Conservation (phyloP, 2,888 invertebrate genomes). For the Pammene fasciana region DNA sequence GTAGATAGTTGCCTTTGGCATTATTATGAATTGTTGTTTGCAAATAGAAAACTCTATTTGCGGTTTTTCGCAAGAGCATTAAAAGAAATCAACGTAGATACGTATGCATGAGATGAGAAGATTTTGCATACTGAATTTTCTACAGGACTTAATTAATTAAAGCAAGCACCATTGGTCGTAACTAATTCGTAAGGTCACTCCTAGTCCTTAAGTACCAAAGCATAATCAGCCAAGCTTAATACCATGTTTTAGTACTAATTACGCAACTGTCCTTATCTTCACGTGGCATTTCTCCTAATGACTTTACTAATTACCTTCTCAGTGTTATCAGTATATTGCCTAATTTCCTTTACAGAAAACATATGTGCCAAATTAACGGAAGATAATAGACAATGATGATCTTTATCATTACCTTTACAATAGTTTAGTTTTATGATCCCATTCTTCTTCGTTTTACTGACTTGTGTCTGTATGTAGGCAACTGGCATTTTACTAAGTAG, state of each 20-base stretch:
- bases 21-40: neutral
- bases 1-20: slow-evolving; percentile 1
- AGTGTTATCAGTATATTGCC: neutral
- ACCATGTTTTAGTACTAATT: neutral
- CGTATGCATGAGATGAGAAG: too few species aligned
- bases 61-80: too few species aligned
- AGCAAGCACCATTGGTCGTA: too few species aligned
- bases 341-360: neutral
- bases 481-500: too few species aligned
- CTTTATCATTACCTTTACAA: neutral
- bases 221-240: neutral
- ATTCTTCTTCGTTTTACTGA: neutral
- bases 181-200: neutral
- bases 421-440: too few species aligned
- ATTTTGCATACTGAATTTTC: too few species aligned
- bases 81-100: too few species aligned
- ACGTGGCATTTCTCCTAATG: slow-evolving; percentile 12
- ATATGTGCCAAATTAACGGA: neutral
- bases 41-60: too few species aligned
- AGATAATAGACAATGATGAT: neutral
- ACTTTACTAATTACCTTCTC: slow-evolving; percentile 17
- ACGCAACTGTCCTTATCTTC: neutral
- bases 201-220: neutral
- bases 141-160: too few species aligned
- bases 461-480: too few species aligned